A percentile compares a stretch with the other conserved stretches of the same genome.
Conservation (phyloP, 2,888 invertebrate species). For the Barypeithes pellucidus region DNA sequence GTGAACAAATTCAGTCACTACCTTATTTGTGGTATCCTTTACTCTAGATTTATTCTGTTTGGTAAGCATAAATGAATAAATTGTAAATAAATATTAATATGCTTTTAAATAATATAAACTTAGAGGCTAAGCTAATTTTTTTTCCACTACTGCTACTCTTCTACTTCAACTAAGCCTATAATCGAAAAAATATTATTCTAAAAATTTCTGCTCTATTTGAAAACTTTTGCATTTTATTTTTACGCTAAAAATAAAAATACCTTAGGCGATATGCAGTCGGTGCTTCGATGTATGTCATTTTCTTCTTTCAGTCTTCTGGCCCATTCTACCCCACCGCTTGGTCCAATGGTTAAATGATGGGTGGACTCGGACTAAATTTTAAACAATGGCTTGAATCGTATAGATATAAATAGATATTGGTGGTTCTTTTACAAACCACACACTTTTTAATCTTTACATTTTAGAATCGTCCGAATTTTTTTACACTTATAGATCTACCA, state of each 20-base stretch:
- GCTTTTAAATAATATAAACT: conserved; percentile 12
- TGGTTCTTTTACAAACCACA: no score
- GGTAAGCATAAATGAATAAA: conserved; percentile 39
- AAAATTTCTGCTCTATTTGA: background rate
- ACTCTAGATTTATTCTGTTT: conserved; percentile 47
- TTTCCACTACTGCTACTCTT: background rate
- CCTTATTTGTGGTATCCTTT: conserved; percentile 49
- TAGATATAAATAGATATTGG: no score
- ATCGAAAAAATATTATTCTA: background rate
- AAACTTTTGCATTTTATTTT: background rate
- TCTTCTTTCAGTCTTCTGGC: conserved; percentile 76
- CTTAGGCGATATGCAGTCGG: conserved; percentile 83
- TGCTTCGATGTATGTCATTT: conserved; percentile 74
- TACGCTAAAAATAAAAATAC: conserved; percentile 28
- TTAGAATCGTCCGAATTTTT: no score
- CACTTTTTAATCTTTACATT: no score
- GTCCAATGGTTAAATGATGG: conserved; percentile 77
- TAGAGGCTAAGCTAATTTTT: conserved; percentile 5
- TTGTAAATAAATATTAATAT: conserved; percentile 21
- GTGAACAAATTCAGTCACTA: conserved; percentile 35
- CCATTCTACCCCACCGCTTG: conserved; percentile 80
- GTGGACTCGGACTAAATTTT: conserved; percentile 61
- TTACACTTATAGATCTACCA: no score
- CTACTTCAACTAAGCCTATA: background rate
- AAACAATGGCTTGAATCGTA: no score